Conservation (phyloP, 1,140 invertebrate genomes). For the Liolophura sinensis region DNA sequence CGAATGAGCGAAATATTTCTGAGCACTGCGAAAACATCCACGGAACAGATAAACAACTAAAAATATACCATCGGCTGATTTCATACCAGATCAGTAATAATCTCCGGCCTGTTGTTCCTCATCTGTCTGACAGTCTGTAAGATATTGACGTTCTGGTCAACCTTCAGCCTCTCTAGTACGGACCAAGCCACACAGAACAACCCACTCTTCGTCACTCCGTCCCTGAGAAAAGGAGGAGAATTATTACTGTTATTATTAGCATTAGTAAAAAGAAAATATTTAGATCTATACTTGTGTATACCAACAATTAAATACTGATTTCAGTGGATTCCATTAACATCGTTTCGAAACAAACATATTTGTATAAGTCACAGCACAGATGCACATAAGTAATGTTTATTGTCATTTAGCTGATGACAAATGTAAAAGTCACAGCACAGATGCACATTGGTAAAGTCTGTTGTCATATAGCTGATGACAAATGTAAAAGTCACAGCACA, state of each 20-base stretch:
- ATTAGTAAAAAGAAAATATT: not conserved
- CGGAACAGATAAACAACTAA: too few relatives aligned
- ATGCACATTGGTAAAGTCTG: too few relatives aligned
- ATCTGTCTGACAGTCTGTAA: not conserved
- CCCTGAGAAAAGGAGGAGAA: not conserved
- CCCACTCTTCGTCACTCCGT: not conserved
- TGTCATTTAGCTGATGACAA: too few relatives aligned
- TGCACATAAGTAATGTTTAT: too few relatives aligned
- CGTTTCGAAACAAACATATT: not conserved
- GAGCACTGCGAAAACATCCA: too few relatives aligned
- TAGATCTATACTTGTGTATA: not conserved
- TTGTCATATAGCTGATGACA: too few relatives aligned
- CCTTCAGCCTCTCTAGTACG: not conserved
- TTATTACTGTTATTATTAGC: too few relatives aligned
- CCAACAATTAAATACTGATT: not conserved
- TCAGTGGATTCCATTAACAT: not conserved
- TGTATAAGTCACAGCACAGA: too few relatives aligned
- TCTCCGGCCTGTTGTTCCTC: not conserved
- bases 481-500: too few relatives aligned
- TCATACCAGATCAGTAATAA: not conserved
- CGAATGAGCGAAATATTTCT: too few relatives aligned
- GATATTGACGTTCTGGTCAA: constrained; percentile 2
- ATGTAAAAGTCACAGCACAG: too few relatives aligned
- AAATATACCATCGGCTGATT: not conserved
- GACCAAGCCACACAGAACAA: not conserved